Conservation (phyloP, 2,113 vertebrate genomes). For the Nibea albiflora region DNA sequence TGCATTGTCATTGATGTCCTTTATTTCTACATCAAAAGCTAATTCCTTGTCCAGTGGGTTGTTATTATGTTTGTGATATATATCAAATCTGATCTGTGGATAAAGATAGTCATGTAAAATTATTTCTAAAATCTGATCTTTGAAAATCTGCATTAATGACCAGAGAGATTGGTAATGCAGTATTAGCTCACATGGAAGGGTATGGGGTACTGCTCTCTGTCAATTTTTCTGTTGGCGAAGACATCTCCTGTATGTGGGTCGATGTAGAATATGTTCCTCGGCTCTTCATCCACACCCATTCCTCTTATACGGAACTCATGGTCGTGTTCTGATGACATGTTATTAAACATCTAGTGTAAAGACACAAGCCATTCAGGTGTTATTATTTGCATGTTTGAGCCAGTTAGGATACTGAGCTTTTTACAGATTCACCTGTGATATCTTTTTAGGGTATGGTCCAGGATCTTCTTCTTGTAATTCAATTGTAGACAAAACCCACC, state of each 20-base stretch:
- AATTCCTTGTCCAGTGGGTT: conserved; percentile 75
- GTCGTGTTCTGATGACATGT: neutral
- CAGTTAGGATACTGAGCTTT: neutral
- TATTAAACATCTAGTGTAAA: conserved; percentile 78
- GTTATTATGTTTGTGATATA: neutral
- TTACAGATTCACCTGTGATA: conserved; percentile 73
- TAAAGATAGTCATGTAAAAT: neutral
- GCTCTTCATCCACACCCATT: conserved; percentile 76
- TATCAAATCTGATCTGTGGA: conserved; percentile 84
- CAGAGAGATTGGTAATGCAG: neutral
- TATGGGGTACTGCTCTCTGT: conserved; percentile 74
- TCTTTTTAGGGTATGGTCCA: conserved; percentile 79
- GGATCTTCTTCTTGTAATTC: conserved; percentile 84
- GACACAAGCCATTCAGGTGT: conserved; percentile 2
- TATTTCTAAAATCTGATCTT: neutral
- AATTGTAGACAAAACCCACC: conserved; percentile 88
- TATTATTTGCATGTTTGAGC: neutral
- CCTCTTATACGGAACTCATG: conserved; percentile 82
- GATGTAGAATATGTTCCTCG: conserved; percentile 80
- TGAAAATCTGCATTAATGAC: neutral
- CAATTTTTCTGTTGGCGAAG: conserved; percentile 69
- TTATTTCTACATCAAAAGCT: conserved; percentile 83
- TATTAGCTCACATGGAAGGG: conserved; percentile 80
- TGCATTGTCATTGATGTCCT: conserved; percentile 87
- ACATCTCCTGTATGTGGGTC: conserved; percentile 67